Conservation (phyloP, 1,140 invertebrate species). For the Aradophagus sp. region DNA sequence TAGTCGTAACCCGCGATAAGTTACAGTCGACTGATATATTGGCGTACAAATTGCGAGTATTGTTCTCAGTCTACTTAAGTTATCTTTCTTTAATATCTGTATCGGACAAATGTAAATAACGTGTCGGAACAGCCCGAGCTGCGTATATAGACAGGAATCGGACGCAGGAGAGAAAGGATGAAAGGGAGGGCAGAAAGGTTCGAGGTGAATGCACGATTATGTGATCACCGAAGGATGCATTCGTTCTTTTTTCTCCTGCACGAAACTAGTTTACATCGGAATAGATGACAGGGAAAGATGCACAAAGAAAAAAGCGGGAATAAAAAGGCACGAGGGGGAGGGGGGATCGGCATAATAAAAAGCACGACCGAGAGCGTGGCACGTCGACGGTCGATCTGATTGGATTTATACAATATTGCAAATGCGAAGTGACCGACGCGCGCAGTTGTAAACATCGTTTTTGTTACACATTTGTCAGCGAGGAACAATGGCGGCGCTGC, state of each 20-base stretch:
- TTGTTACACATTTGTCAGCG: slow-evolving; percentile 8
- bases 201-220: slow-evolving; percentile 73
- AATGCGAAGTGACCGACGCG: slow-evolving; percentile 40
- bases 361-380: slow-evolving; percentile 32
- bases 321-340: slow-evolving; percentile 26
- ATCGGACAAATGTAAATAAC: slow-evolving; percentile 60
- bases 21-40: slow-evolving; percentile 54
- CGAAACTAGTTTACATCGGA: slow-evolving; percentile 58
- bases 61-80: slow-evolving; percentile 57
- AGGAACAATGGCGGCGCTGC: too few relatives aligned
- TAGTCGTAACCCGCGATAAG: slow-evolving; percentile 35
- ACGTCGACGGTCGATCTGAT: slow-evolving; percentile 57
- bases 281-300: slow-evolving; percentile 50
- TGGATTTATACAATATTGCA: slow-evolving; percentile 50
- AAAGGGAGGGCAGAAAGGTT: slow-evolving; percentile 57
- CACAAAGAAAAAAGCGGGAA: slow-evolving; percentile 44
- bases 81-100: slow-evolving; percentile 60
- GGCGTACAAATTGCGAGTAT: slow-evolving; percentile 57
- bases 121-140: slow-evolving; percentile 51
- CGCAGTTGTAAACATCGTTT: slow-evolving; percentile 40
- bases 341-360: slow-evolving; percentile 51
- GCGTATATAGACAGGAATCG: slow-evolving; percentile 53
- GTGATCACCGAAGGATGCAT: slow-evolving; percentile 71
- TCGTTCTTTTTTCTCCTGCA: slow-evolving; percentile 59
- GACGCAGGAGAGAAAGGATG: slow-evolving; percentile 56